Percentiles rank a stretch among this genome's conserved stretches.
These are phyloP conservation scores for Thalassarche chlororhynchos DNA, from an alignment of 2,113 vertebrate species.

Conservation along the genomic window DNA sequence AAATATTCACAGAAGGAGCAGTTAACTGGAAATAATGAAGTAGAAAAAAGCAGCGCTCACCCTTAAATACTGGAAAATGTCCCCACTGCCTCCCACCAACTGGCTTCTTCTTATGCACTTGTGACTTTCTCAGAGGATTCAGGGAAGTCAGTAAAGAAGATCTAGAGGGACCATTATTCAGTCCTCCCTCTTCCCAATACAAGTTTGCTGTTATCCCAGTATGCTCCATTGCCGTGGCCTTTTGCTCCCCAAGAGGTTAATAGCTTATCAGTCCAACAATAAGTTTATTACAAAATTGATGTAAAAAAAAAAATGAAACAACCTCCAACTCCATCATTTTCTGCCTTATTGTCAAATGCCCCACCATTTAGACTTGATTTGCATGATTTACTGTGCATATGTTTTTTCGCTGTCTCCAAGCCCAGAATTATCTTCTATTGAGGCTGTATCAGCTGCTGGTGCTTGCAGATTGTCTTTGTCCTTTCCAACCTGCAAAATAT, in stretches of 20 bases:
- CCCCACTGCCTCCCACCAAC: neutral
- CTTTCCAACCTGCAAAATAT: slow-evolving; percentile 65
- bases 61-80: neutral
- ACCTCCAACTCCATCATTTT: neutral
- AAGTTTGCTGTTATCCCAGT: neutral
- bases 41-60: neutral
- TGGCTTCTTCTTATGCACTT: neutral
- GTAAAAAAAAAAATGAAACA: neutral
- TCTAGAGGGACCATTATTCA: neutral
- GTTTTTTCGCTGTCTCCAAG: slow-evolving; percentile 24
- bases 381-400: slow-evolving; percentile 36
- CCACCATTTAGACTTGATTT: slow-evolving; percentile 20
- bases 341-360: slow-evolving; percentile 7
- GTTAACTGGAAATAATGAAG: neutral
- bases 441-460: slow-evolving; percentile 34
- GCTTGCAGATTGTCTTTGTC: slow-evolving; percentile 59
- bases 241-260: neutral
- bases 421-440: slow-evolving; percentile 56
- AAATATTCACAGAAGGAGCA: neutral
- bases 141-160: neutral
- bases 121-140: neutral
- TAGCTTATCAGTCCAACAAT: neutral
- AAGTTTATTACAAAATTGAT: neutral
- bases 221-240: neutral
- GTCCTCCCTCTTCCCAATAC: neutral